phyloP scores from a whole-genome alignment of 2,797 vertebrate genomes.

The Lutjanus argentimaculatus region DNA sequence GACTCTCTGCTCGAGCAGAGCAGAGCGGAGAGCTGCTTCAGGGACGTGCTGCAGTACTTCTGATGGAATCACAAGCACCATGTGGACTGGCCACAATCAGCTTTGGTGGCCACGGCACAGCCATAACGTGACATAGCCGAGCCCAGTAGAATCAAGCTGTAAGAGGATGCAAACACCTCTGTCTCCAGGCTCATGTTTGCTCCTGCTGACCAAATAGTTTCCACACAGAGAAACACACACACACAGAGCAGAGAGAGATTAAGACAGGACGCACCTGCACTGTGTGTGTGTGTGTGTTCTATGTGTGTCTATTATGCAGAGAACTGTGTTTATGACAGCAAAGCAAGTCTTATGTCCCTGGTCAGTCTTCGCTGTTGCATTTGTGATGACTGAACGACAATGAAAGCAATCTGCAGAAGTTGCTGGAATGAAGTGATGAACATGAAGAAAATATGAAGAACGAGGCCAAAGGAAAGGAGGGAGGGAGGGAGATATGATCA shows the following conservation, averaged over 20 bases:
- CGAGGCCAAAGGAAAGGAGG: constrained; percentile 7
- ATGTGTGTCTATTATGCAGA: constrained; percentile 10
- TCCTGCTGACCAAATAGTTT: constrained; percentile 58
- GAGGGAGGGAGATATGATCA: background rate
- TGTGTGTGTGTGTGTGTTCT: background rate
- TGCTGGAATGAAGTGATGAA: constrained; percentile 58
- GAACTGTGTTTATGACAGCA: constrained; percentile 56
- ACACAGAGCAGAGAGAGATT: constrained; percentile 34
- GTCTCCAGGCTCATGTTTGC: constrained; percentile 23
- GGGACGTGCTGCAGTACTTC: no score
- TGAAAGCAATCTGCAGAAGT: constrained; percentile 54
- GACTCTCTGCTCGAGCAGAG: no score
- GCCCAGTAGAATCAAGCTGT: no score
- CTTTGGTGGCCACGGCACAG: no score
- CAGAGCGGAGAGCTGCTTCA: no score
- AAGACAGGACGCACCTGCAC: constrained; percentile 27
- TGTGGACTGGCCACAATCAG: no score
- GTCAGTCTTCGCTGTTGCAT: constrained; percentile 53
- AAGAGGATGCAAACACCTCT: constrained; percentile 31
- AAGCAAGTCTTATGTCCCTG: constrained; percentile 63
- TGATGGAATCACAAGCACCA: no score
- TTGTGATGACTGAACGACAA: constrained; percentile 63
- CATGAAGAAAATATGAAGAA: constrained; percentile 31
- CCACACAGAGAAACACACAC: background rate
- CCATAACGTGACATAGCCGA: no score